Base-by-base conservation (phyloP, 2,113 vertebrate genomes). In the Hylia prasina region DNA sequence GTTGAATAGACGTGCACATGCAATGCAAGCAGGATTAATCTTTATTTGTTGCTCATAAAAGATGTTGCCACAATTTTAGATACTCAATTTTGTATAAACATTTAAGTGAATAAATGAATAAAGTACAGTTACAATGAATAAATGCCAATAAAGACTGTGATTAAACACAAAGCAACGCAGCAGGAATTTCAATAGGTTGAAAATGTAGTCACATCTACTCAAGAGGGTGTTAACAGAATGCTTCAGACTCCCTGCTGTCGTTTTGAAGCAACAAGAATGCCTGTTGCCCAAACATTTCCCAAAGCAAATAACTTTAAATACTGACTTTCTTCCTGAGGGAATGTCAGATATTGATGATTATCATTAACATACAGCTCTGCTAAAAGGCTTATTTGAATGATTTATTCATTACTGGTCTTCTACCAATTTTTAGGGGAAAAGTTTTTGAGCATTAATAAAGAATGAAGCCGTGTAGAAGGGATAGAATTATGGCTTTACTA, bases 11-110 rank as follows among this genome's bases (percentile, higher is more conserved):
- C 4, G 28, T 28, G 56, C 71, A 96, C 81, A 86, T 42, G 68
- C 60, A 90, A 47, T 25, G 45, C 30, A 78, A 89, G 56, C 37
- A 90, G 91, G 57, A 90, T 90, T 92, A 95, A 93, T 97, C 97
- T 96, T 93, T 94, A 96, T 95, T 95, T 95, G 60, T 94, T 94
- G 53, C 51, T 91, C 87, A 77, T 69, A 94, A 96, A 91, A 94
- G 88, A 94, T 90, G 60, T 89, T 81, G 40, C 82, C 56, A 56
- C 76, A 33, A 39, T 87, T 94, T 92, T 93, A 81, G 95, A 89
- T 71, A 94, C 94, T 93, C 68, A 88, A 81, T 90, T 97, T 90
- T 73, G 68, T 83, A 89, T 88, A 95, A 96, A 94, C 72, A 97
- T 95, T 86, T 93, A 96, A 90, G 68, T 81, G 79, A 92, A 94